Conservation (phyloP, 1,140 invertebrate species). For the Eriosoma lanigerum region DNA sequence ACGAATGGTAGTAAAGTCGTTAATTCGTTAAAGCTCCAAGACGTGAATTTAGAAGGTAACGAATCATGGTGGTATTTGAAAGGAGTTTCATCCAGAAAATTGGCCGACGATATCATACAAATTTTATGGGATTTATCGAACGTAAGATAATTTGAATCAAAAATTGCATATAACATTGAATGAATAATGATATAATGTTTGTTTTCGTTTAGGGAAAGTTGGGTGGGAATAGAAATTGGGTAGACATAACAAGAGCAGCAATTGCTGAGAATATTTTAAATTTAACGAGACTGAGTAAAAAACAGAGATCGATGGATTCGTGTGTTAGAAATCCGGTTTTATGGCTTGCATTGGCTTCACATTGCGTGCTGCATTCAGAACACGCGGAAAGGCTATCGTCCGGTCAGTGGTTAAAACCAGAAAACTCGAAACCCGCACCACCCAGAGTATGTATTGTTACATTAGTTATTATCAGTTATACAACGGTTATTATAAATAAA, state of each 20-base stretch:
- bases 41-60: slow-evolving; percentile 63
- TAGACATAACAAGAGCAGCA: slow-evolving; percentile 82
- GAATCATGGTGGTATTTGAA: slow-evolving; percentile 81
- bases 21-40: slow-evolving; percentile 64
- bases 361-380: slow-evolving; percentile 89
- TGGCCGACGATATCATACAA: slow-evolving; percentile 84
- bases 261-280: slow-evolving; percentile 87
- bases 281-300: slow-evolving; percentile 78
- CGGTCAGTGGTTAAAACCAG: slow-evolving; percentile 66
- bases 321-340: slow-evolving; percentile 81
- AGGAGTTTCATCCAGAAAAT: slow-evolving; percentile 77
- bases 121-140: slow-evolving; percentile 89
- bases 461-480: neutral
- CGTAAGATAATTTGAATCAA: slow-evolving; percentile 63
- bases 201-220: slow-evolving; percentile 70
- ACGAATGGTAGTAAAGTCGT: slow-evolving; percentile 67
- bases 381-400: slow-evolving; percentile 83
- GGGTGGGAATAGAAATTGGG: slow-evolving; percentile 78
- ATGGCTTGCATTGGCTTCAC: slow-evolving; percentile 89
- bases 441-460: slow-evolving; percentile 64
- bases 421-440: slow-evolving; percentile 64
- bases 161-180: neutral
- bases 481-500: neutral
- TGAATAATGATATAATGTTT: neutral
- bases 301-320: slow-evolving; percentile 69